Evolutionary conservation across 2,113 vertebrate genomes (phyloP).

Genomic region (Pheucticus melanocephalus): DNA sequence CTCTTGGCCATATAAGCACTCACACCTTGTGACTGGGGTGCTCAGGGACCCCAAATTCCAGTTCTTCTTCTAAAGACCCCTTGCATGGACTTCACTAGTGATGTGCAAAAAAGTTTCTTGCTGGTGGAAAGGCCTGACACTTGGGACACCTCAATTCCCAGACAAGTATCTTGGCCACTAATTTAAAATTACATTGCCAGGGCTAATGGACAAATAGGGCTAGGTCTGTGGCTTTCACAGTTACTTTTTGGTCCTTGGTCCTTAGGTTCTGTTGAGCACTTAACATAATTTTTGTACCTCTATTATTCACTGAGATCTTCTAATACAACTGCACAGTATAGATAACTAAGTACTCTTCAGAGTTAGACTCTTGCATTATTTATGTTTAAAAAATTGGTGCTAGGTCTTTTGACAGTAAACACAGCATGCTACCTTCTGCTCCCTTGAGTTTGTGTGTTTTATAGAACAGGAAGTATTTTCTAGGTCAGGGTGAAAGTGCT

Average conservation of each 20-base stretch:
- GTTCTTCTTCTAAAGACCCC: background rate
- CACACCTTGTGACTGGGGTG: background rate
- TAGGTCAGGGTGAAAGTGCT: background rate
- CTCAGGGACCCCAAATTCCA: background rate
- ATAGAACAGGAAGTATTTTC: background rate
- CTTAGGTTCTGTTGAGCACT: background rate
- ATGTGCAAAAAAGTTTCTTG: background rate
- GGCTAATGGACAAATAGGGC: background rate
- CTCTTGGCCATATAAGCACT: background rate
- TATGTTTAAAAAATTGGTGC: background rate
- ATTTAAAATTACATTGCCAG: background rate
- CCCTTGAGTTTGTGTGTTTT: background rate
- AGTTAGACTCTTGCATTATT: background rate
- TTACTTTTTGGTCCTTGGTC: background rate
- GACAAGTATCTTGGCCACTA: background rate
- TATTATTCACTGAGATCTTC: background rate
- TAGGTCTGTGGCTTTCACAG: background rate
- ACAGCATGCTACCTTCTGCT: background rate
- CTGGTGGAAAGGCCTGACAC: background rate
- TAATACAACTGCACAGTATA: background rate
- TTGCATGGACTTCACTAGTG: background rate
- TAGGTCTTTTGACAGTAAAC: background rate
- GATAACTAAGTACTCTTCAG: background rate
- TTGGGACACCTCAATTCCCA: background rate
- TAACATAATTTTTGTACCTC: background rate